Evolutionary conservation across 1,140 invertebrate species (phyloP).

Genomic region (Drosophila elegans): DNA sequence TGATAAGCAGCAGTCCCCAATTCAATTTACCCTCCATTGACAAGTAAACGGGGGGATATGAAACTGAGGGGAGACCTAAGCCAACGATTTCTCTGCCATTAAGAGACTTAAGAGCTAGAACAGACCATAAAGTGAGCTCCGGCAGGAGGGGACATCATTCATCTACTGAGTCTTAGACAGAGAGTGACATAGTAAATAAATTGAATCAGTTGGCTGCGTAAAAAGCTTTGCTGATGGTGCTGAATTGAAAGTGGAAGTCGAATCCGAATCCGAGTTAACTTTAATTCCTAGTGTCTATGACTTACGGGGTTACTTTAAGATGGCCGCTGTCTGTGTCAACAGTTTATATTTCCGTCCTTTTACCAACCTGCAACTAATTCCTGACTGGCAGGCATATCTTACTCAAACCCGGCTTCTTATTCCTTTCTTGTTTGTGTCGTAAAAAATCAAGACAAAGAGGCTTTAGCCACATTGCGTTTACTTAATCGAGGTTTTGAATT

Average conservation of each 20-base stretch:
- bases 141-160: background rate
- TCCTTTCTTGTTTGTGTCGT: background rate
- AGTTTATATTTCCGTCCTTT: slow-evolving; percentile 36
- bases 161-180: background rate
- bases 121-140: slow-evolving; percentile 19
- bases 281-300: slow-evolving; percentile 9
- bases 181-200: slow-evolving; percentile 43
- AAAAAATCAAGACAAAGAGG: background rate
- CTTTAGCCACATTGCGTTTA: slow-evolving; percentile 28
- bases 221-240: slow-evolving; percentile 19
- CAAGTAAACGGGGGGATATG: slow-evolving; percentile 9
- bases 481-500: slow-evolving; percentile 11
- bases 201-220: slow-evolving; percentile 28
- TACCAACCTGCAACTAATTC: slow-evolving; percentile 19
- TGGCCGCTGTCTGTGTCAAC: slow-evolving; percentile 15
- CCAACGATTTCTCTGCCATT: slow-evolving; percentile 26
- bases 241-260: background rate
- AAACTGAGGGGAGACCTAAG: slow-evolving; percentile 10
- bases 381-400: slow-evolving; percentile 17
- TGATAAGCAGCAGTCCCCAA: slow-evolving; percentile 36
- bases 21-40: slow-evolving; percentile 37
- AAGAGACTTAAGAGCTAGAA: slow-evolving; percentile 37
- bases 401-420: background rate
- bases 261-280: slow-evolving; percentile 7
- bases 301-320: slow-evolving; percentile 15